Percentiles rank a stretch among this genome's conserved stretches.
Conservation (phyloP, 2,888 invertebrate species). For the Micoletzkya japonica region DNA sequence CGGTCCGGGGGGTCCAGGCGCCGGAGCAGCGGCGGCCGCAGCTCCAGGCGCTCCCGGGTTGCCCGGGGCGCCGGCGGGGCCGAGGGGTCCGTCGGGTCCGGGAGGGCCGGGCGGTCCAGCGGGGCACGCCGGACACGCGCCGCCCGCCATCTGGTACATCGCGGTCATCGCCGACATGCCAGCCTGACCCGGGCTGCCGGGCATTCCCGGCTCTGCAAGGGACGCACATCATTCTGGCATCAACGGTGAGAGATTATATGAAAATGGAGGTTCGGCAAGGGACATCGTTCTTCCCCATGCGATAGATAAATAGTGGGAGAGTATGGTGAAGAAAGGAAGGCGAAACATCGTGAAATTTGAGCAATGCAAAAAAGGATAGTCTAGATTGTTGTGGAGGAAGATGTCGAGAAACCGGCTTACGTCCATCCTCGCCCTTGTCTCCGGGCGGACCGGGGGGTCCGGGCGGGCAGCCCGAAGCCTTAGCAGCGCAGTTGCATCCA, state of each 20-base stretch:
- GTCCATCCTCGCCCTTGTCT: slow-evolving; percentile 9
- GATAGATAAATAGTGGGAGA: neutral
- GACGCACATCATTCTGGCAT: too few relatives aligned
- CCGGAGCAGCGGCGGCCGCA: slow-evolving; percentile 36
- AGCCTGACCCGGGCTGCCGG: slow-evolving; percentile 30
- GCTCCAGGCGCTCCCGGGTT: slow-evolving; percentile 29
- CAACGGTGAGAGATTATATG: too few relatives aligned
- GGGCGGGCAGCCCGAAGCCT: slow-evolving; percentile 17
- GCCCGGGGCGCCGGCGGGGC: slow-evolving; percentile 35
- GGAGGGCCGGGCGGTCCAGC: slow-evolving; percentile 33
- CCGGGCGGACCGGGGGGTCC: slow-evolving; percentile 22
- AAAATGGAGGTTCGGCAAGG: too few relatives aligned
- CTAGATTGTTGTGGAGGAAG: too few relatives aligned
- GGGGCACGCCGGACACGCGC: slow-evolving; percentile 24
- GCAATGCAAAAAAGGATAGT: neutral
- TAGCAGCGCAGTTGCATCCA: slow-evolving; percentile 14
- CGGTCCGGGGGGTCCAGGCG: slow-evolving; percentile 9
- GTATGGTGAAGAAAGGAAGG: neutral
- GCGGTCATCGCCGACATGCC: slow-evolving; percentile 37
- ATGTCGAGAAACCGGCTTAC: neutral
- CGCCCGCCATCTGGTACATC: slow-evolving; percentile 35
- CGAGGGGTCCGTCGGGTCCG: slow-evolving; percentile 35
- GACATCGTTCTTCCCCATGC: too few relatives aligned
- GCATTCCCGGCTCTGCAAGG: slow-evolving; percentile 32
- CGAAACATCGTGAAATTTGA: neutral